These are phyloP conservation scores for Trachurus trachurus DNA, from an alignment of 2,797 vertebrate species.

Conservation along the genomic window DNA sequence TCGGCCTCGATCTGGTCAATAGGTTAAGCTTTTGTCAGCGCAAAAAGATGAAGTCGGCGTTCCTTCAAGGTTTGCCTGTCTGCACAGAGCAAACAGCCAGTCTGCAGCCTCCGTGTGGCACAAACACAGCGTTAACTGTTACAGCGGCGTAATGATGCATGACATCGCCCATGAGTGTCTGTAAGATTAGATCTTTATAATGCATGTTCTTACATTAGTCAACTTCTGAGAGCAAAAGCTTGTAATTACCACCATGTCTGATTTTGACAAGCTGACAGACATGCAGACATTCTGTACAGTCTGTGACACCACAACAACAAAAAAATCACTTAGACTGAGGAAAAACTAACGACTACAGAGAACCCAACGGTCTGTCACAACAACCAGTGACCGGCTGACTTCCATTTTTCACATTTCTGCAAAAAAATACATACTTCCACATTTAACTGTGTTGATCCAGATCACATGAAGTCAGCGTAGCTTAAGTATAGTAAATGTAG, in stretches of 20 bases:
- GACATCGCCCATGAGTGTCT: background rate
- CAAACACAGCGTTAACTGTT: no score
- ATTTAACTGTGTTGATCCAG: background rate
- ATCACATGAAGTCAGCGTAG: background rate
- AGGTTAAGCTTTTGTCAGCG: slow-evolving; percentile 25
- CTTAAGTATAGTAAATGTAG: background rate
- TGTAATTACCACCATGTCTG: no score
- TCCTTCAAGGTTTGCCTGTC: background rate
- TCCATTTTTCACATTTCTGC: no score
- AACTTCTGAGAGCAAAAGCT: background rate
- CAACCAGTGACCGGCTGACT: background rate
- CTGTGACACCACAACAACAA: background rate
- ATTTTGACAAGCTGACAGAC: background rate
- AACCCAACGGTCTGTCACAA: background rate
- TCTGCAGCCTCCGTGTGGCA: background rate
- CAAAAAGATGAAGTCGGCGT: background rate
- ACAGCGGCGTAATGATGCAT: background rate
- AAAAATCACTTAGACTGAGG: background rate
- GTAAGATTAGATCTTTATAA: background rate
- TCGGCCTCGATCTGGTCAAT: background rate
- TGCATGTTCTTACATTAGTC: background rate
- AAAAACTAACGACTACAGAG: background rate
- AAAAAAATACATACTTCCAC: no score
- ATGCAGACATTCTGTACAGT: background rate
- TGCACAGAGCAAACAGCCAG: background rate